Evolutionary conservation across 1,140 invertebrate species (phyloP).

Genomic region (Apis florea): DNA sequence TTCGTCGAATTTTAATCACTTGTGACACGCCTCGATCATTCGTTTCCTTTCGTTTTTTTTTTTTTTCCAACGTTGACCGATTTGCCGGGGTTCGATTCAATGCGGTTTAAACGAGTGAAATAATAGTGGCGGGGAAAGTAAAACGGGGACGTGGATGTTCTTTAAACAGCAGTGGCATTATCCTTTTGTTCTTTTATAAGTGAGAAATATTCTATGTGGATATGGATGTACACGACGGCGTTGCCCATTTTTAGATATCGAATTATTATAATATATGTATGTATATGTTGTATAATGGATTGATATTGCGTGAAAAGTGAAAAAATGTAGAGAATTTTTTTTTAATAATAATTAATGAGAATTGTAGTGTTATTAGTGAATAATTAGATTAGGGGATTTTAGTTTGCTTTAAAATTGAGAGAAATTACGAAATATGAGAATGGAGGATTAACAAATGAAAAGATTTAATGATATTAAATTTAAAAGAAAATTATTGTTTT

Average conservation of each 20-base stretch:
- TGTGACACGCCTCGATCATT: no score
- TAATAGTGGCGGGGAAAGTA: background rate
- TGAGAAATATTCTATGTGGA: slow-evolving; percentile 2
- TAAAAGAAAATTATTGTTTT: no score
- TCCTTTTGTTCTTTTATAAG: slow-evolving; percentile 3
- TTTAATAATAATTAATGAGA: no score
- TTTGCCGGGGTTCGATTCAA: slow-evolving; percentile 2
- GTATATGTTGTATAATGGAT: no score
- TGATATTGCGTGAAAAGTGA: no score
- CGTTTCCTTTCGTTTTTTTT: background rate
- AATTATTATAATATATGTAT: background rate
- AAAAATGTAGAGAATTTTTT: no score
- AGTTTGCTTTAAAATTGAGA: no score
- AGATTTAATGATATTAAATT: no score
- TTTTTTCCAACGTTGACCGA: background rate
- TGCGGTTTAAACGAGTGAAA: slow-evolving; percentile 8
- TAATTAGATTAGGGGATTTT: no score
- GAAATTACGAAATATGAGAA: no score
- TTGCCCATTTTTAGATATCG: background rate
- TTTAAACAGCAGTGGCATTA: background rate
- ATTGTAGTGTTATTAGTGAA: no score
- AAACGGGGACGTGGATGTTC: slow-evolving; percentile 9
- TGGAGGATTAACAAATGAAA: no score
- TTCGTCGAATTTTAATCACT: slow-evolving; percentile 9
- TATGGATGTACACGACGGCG: background rate